Base-by-base conservation (phyloP, 2,113 vertebrate species). In the Platycercus adscitus region DNA sequence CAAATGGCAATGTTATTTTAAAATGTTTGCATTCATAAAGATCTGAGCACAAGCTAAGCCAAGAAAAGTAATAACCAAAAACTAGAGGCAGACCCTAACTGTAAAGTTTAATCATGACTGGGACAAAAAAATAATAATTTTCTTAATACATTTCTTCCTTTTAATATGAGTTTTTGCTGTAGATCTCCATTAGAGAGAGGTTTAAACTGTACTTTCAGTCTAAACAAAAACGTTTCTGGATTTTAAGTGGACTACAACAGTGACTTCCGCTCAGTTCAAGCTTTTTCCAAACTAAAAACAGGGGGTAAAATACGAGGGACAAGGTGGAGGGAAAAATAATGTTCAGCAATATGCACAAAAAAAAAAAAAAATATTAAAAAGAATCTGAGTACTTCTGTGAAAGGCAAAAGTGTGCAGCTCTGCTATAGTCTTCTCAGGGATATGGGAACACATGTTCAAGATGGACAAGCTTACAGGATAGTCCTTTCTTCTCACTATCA, bases 21-120 rank as follows among this genome's bases (percentile, higher is more conserved):
- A 91, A 76, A 52, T 8, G 0, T 26, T 60, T 88, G 28, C 4
- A 10, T 61, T 65, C 29, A 50, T 61, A 79, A 17, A 37, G 3
- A 13, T n/a, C 15, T 73, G n/a, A 28, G 86, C 10, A 52, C 6
- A 66, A 21, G 3, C 2, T 82, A 81, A 65, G 9, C 1, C 9
- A 64, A 49, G 4, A 77, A 81, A 69, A 39, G 2, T 24, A n/a
- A 64, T 55, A 61, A 50, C 3, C 0, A 46, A 50, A 72, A 76
- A 28, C 26, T 29, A 56, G 26, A 83, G 9, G 3, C 5, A 56
- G 6, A 5, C 1, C 5, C 1, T 52, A 13, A 9, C 4, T 33
- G 5, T 24, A 52, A 68, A 56, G 7, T 31, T 91, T 60, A 55
- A 76, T 66, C 7, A 37, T 37, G 9, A 26, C 15, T 55, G 12